A percentile compares a stretch with the other conserved stretches of the same genome.
Evolutionary conservation across 1,140 invertebrate genomes (phyloP).

Genomic region (Sarcophaga bullata): DNA sequence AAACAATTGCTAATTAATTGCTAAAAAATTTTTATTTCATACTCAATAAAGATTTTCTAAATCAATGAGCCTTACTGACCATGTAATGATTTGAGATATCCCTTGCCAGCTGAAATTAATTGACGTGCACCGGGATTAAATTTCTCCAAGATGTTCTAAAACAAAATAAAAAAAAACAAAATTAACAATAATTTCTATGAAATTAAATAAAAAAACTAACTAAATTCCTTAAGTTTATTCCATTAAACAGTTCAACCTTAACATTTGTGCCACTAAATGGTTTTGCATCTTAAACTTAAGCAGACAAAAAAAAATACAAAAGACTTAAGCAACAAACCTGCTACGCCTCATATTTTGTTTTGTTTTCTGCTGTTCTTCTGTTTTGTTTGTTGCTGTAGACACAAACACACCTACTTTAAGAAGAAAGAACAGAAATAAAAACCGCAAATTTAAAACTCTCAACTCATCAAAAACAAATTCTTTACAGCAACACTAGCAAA

Average conservation of each 20-base stretch:
- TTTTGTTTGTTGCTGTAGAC: no score
- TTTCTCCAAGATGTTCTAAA: constrained; percentile 94
- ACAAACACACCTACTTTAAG: neutral
- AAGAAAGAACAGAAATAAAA: neutral
- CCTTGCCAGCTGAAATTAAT: constrained; percentile 91
- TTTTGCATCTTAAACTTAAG: no score
- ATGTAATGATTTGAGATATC: constrained; percentile 90
- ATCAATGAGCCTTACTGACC: constrained; percentile 73
- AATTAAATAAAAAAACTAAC: neutral
- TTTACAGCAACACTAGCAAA: neutral
- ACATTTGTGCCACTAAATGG: constrained; percentile 1
- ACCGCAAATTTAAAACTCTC: neutral
- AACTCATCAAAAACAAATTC: neutral
- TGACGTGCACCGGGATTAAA: constrained; percentile 92
- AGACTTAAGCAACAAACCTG: constrained; percentile 41
- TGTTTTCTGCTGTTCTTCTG: no score
- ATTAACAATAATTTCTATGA: neutral
- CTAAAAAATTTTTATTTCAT: neutral
- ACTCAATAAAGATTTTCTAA: constrained; percentile 15
- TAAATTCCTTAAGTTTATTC: neutral
- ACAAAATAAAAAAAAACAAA: constrained; percentile 52
- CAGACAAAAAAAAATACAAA: constrained; percentile 10
- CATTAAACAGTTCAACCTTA: constrained; percentile 13
- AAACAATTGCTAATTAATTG: neutral
- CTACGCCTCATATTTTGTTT: neutral